Evolutionary conservation across 2,113 vertebrate species (phyloP).

Genomic region (Charina bottae): DNA sequence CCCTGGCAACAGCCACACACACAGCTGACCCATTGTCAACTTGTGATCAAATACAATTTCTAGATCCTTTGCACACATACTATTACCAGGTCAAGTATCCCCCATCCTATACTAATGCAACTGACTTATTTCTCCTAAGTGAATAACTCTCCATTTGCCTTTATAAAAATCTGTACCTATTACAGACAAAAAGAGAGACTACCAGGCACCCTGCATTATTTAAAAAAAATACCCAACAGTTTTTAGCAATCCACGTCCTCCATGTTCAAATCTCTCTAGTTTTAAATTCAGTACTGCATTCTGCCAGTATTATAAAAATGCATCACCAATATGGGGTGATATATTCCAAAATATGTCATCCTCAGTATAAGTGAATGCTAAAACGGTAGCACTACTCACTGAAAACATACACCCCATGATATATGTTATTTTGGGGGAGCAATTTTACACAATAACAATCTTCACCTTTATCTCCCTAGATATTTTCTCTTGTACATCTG

Average conservation of each 20-base stretch:
- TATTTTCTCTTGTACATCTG: slow-evolving; percentile 37
- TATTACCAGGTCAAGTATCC: not conserved
- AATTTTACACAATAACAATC: not conserved
- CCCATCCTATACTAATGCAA: not conserved
- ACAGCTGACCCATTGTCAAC: not conserved
- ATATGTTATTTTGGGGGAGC: not conserved
- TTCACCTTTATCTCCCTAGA: slow-evolving; percentile 26
- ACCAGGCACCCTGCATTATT: not conserved
- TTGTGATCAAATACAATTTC: not conserved
- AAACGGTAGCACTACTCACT: not conserved
- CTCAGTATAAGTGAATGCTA: not conserved
- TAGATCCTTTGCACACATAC: not conserved
- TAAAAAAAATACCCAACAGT: not conserved
- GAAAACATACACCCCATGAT: not conserved
- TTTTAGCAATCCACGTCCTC: not conserved
- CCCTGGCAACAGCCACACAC: not conserved
- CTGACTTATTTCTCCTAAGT: not conserved
- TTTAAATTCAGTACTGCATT: not conserved
- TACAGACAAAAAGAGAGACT: not conserved
- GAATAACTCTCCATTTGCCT: not conserved
- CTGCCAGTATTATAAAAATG: not conserved
- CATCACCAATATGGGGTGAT: not conserved
- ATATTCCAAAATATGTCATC: not conserved
- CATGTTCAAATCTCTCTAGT: not conserved
- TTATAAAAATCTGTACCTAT: not conserved